Percentiles rank a stretch among this genome's conserved stretches.
Evolutionary conservation across 2,797 vertebrate genomes (phyloP).

Genomic region (Nasua narica): DNA sequence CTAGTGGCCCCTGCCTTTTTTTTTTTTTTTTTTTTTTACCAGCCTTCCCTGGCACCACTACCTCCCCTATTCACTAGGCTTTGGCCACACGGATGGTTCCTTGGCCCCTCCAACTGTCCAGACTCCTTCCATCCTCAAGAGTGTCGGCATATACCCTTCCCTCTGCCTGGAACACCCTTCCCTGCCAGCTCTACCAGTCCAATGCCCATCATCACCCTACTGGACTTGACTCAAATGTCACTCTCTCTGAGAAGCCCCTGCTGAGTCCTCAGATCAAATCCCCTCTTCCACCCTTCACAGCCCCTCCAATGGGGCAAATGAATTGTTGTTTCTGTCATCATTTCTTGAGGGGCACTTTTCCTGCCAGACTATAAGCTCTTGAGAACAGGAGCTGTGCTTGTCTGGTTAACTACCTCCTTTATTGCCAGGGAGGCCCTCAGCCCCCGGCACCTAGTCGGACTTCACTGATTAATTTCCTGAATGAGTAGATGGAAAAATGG

Average conservation of each 20-base stretch:
- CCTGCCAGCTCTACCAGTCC: not conserved
- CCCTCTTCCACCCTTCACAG: not conserved
- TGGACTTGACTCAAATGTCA: not conserved
- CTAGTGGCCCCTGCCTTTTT: not conserved
- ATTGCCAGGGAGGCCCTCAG: not conserved
- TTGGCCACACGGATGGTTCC: not conserved
- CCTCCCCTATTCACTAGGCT: not conserved
- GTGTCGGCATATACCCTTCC: not conserved
- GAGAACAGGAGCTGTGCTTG: not conserved
- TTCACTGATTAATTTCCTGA: not conserved
- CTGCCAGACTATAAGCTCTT: not conserved
- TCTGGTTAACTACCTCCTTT: not conserved
- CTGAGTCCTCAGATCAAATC: not conserved
- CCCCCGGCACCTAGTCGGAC: too few species aligned
- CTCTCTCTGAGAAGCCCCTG: not conserved
- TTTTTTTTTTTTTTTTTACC: not conserved
- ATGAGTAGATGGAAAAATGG: not conserved
- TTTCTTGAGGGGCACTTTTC: not conserved
- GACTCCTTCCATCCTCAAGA: not conserved
- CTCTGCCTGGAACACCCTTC: not conserved
- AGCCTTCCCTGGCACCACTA: not conserved
- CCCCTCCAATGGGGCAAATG: not conserved
- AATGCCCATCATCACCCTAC: not conserved
- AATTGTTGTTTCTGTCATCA: not conserved
- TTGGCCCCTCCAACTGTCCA: not conserved